A percentile compares a stretch with the other conserved stretches of the same genome.
phyloP scores from a whole-genome alignment of 2,797 vertebrate species.

The Oreortyx pictus region DNA sequence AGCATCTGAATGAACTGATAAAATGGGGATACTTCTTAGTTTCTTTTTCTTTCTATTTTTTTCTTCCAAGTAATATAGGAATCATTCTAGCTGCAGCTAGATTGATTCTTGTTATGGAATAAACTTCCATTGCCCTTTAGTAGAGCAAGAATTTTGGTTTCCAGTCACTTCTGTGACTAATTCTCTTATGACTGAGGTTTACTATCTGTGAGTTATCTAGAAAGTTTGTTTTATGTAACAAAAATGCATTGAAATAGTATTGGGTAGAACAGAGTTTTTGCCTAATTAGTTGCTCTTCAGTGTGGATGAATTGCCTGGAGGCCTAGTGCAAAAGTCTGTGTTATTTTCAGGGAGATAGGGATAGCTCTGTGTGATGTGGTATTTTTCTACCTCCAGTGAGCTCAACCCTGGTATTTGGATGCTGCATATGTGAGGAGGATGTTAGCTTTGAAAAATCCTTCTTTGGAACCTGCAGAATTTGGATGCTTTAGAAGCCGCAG shows the following conservation, averaged over 20 bases:
- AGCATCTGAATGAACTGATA: background rate
- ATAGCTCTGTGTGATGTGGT: rapidly evolving
- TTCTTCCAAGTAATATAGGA: background rate
- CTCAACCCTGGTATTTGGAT: background rate
- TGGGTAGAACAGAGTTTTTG: background rate
- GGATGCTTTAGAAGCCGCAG: background rate
- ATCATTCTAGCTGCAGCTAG: background rate
- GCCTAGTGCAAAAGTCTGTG: background rate
- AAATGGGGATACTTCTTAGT: background rate
- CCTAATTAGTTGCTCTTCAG: background rate
- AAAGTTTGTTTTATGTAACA: background rate
- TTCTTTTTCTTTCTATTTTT: background rate
- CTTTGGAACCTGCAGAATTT: background rate
- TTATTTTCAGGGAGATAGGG: background rate
- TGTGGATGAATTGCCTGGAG: background rate
- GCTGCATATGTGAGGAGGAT: background rate
- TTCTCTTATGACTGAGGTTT: background rate
- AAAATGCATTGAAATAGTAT: background rate
- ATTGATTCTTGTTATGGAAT: background rate
- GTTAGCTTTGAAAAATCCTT: background rate
- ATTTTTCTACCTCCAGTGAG: background rate
- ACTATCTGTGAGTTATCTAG: background rate
- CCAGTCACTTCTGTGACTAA: background rate
- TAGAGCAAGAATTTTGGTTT: background rate
- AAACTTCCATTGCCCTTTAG: background rate